Evolutionary conservation across 2,797 vertebrate species (phyloP).

Genomic region (Danio jaintianensis): DNA sequence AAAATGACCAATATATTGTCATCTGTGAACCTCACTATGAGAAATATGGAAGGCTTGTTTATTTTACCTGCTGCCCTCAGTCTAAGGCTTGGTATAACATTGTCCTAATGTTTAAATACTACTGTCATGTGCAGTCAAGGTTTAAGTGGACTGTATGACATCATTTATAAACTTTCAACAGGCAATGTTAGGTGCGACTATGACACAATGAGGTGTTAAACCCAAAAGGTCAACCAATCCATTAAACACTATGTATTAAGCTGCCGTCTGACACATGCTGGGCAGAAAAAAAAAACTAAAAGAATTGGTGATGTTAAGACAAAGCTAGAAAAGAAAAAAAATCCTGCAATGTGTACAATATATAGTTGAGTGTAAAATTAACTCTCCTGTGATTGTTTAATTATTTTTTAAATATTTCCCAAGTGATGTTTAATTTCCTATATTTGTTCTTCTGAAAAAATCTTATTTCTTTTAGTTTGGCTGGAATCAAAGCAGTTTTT

Average conservation of each 20-base stretch:
- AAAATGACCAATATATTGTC: constrained; percentile 1
- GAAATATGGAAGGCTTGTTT: constrained; percentile 52
- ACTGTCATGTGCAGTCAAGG: constrained; percentile 56
- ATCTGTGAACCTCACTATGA: not conserved
- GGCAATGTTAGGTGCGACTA: constrained; percentile 42
- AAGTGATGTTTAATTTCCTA: too few relatives aligned
- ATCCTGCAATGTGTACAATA: too few relatives aligned
- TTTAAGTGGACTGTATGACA: constrained; percentile 56
- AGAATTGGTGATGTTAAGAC: not conserved
- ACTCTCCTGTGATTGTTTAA: too few relatives aligned
- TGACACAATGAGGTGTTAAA: constrained; percentile 59
- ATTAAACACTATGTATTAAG: constrained; percentile 34
- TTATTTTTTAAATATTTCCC: too few relatives aligned
- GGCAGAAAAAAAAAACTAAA: not conserved
- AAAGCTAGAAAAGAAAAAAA: not conserved
- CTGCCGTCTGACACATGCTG: constrained; percentile 17
- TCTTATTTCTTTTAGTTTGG: too few relatives aligned
- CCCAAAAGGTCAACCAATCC: constrained; percentile 48
- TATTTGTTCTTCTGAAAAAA: too few relatives aligned
- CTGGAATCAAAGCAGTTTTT: too few relatives aligned
- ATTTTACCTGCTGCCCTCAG: constrained; percentile 58
- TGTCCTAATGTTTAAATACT: constrained; percentile 51
- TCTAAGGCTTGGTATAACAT: constrained; percentile 50
- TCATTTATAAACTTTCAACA: constrained; percentile 55
- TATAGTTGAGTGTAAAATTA: too few relatives aligned